These are phyloP conservation scores for Dufourea novaeangliae DNA, from an alignment of 1,140 invertebrate species.

Conservation along the genomic window DNA sequence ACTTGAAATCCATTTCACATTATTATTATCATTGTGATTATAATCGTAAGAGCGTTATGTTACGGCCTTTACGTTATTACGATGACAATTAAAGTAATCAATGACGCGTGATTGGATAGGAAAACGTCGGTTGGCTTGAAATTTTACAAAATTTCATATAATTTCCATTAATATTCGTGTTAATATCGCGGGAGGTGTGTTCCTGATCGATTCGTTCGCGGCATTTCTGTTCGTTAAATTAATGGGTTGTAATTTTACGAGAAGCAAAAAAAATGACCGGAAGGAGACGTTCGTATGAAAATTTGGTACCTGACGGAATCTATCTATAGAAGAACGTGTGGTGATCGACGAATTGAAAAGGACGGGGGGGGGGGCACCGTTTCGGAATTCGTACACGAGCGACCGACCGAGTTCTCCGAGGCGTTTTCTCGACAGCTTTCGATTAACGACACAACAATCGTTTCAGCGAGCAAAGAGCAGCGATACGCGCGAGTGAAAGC, in stretches of 20 bases:
- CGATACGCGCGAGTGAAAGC: conserved; percentile 59
- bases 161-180: conserved; percentile 33
- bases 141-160: conserved; percentile 28
- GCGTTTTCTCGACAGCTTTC: conserved; percentile 36
- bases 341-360: too few relatives aligned
- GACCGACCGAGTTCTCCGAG: neutral
- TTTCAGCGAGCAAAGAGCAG: conserved; percentile 34
- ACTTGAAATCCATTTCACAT: conserved; percentile 48
- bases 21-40: neutral
- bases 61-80: conserved; percentile 38
- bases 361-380: too few relatives aligned
- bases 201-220: neutral
- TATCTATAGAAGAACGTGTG: too few relatives aligned
- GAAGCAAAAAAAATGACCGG: too few relatives aligned
- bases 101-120: conserved; percentile 15
- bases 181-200: conserved; percentile 5
- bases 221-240: neutral
- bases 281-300: too few relatives aligned
- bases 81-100: conserved; percentile 53
- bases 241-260: neutral
- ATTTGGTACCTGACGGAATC: too few relatives aligned
- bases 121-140: neutral
- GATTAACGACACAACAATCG: conserved; percentile 41
- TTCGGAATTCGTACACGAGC: neutral
- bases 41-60: conserved; percentile 36